These are phyloP conservation scores for Forbesichthys papilliferus DNA, from an alignment of 2,113 vertebrate species.

Conservation along the genomic window DNA sequence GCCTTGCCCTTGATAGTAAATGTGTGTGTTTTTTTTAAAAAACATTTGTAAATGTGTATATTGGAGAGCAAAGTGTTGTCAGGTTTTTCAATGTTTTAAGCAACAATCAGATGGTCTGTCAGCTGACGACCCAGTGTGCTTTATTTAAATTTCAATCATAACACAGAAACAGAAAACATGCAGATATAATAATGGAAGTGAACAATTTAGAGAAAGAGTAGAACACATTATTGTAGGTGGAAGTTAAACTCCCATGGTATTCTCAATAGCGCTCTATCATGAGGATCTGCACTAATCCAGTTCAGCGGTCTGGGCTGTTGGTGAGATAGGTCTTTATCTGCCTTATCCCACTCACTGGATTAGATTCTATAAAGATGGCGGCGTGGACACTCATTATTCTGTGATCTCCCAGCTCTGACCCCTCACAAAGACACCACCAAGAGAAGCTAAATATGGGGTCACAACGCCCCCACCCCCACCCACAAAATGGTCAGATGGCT, in stretches of 20 bases:
- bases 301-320: conserved; percentile 44
- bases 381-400: not conserved
- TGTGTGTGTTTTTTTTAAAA: no score
- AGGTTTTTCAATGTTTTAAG: no score
- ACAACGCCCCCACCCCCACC: conserved; percentile 3
- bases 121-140: no score
- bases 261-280: conserved; percentile 41
- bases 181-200: not conserved
- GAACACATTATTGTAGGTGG: not conserved
- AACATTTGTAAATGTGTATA: no score
- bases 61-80: no score
- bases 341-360: conserved; percentile 62
- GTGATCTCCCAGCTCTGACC: conserved; percentile 32
- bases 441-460: conserved; percentile 3
- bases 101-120: no score
- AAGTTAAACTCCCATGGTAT: conserved; percentile 26
- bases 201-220: conserved; percentile 1
- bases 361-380: conserved; percentile 37
- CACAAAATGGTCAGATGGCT: not conserved
- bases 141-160: no score
- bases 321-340: conserved; percentile 60
- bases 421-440: conserved; percentile 8
- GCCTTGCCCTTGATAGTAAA: no score
- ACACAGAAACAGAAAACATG: no score
- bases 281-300: conserved; percentile 58